Percentiles rank a stretch among this genome's conserved stretches.
These are phyloP conservation scores for Drosophila micromelanica DNA, from an alignment of 1,140 invertebrate species.

Conservation along the genomic window DNA sequence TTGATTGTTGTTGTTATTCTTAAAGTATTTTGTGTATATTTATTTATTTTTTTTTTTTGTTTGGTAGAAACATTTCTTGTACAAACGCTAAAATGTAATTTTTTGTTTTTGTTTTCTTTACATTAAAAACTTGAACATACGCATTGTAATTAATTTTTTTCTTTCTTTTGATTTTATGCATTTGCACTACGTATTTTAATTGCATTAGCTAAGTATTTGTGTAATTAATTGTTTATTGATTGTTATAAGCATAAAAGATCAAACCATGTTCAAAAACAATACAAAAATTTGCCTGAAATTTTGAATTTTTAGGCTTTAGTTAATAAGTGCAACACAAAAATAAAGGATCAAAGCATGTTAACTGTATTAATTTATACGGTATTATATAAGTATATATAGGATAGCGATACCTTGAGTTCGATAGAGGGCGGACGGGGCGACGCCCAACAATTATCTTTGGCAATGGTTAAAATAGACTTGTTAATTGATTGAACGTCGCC, in stretches of 20 bases:
- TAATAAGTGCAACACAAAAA: conserved; percentile 63
- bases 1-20: conserved; percentile 41
- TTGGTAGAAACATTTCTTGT: conserved; percentile 69
- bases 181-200: conserved; percentile 72
- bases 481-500: conserved; percentile 29
- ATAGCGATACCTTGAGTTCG: conserved; percentile 19
- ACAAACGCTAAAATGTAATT: conserved; percentile 66
- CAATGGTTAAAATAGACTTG: conserved; percentile 34
- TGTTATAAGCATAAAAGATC: conserved; percentile 48
- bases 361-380: conserved; percentile 29
- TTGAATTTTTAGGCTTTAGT: conserved; percentile 33
- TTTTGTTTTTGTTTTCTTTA: conserved; percentile 45
- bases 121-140: conserved; percentile 60
- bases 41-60: conserved; percentile 33
- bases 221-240: conserved; percentile 63
- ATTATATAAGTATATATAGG: conserved; percentile 27
- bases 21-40: conserved; percentile 44
- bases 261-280: conserved; percentile 23
- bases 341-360: conserved; percentile 53
- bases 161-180: conserved; percentile 71
- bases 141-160: conserved; percentile 30
- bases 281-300: conserved; percentile 33
- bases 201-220: conserved; percentile 78
- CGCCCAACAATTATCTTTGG: conserved; percentile 47
- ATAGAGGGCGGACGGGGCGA: conserved; percentile 2